Evolutionary conservation across 2,797 vertebrate species (phyloP), one percentile per base, ranked within the genome.

Genomic region (Danionella dracula): DNA sequence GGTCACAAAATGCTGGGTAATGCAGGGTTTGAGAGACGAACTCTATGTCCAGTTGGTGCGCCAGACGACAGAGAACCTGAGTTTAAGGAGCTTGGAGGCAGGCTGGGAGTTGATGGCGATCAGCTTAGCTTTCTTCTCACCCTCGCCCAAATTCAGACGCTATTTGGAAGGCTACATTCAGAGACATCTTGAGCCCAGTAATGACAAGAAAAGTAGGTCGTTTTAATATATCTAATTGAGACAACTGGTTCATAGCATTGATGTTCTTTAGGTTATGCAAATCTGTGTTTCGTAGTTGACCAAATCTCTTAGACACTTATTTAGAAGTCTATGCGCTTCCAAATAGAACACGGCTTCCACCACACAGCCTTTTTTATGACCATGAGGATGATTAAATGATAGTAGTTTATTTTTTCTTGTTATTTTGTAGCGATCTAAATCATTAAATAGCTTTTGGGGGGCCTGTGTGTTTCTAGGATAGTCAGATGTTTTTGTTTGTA

Each of bases 101-200:
- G 90, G 90, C 70, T 91, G 90, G 90, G 90, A 92, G 77, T 82
- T 92, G 34, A 88, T 92, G 84, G 89, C 90, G 59, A 89, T 92
- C 75, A 89, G 89, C 31, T 73, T 92, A 71, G 88, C 88, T 19
- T 90, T 92, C 79, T 91, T 92, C 72, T 89, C 90, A 0, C 90
- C 90, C 1, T 91, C 90, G 0, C 86, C 90, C 48, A 91, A 89
- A 61, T 92, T 91, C 77, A 85, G 89, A 61, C 85, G 85, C 5
- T 91, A 91, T 9, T 74, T 92, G 75, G 89, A 91, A 78, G 89
- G 89, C 11, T 91, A 92, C 76, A 91, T 92, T 74, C 89, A 91
- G 75, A 83, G 85, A 48, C 90, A 91, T 76, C 85, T 91, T 8
- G 87, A 89, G 58, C 78, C 81, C 38, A 73, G 73, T 69, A 82